phyloP scores from a whole-genome alignment of 2,888 invertebrate species.

The Monoplex corrugatus region DNA sequence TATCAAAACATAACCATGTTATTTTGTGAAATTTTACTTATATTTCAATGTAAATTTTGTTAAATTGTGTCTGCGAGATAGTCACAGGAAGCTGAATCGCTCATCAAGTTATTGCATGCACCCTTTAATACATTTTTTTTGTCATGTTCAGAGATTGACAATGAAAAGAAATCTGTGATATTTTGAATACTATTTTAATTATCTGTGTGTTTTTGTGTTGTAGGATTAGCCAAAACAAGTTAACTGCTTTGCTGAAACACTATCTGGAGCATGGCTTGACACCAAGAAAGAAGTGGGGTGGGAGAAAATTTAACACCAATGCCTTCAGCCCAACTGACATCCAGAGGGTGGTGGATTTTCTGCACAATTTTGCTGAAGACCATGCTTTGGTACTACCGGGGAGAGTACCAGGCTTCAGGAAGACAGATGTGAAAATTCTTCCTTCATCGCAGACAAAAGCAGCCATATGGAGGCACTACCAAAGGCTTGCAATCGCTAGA shows the following conservation, averaged over 20 bases:
- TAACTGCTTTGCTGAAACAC: constrained; percentile 43
- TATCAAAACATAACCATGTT: too few species aligned
- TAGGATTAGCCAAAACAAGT: constrained; percentile 48
- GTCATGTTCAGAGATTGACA: too few species aligned
- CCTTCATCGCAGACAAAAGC: constrained; percentile 13
- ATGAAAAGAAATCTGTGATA: too few species aligned
- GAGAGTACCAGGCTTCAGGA: constrained; percentile 46
- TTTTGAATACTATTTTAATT: too few species aligned
- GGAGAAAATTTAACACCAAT: constrained; percentile 40
- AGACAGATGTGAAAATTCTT: not conserved
- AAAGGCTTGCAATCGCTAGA: not conserved
- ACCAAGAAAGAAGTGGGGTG: constrained; percentile 40
- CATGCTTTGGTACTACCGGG: constrained; percentile 56
- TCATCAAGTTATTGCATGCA: too few species aligned
- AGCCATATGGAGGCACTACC: not conserved
- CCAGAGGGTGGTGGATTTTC: constrained; percentile 49
- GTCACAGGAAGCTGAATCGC: too few species aligned
- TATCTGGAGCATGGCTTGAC: constrained; percentile 48
- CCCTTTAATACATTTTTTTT: too few species aligned
- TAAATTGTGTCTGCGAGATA: too few species aligned
- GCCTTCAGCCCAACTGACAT: constrained; percentile 43
- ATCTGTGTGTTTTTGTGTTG: too few species aligned
- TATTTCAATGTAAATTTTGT: too few species aligned
- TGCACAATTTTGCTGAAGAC: constrained; percentile 52
- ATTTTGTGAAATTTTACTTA: too few species aligned